Evolutionary conservation across 2,797 vertebrate species (phyloP).

Genomic region (Podargus strigoides): DNA sequence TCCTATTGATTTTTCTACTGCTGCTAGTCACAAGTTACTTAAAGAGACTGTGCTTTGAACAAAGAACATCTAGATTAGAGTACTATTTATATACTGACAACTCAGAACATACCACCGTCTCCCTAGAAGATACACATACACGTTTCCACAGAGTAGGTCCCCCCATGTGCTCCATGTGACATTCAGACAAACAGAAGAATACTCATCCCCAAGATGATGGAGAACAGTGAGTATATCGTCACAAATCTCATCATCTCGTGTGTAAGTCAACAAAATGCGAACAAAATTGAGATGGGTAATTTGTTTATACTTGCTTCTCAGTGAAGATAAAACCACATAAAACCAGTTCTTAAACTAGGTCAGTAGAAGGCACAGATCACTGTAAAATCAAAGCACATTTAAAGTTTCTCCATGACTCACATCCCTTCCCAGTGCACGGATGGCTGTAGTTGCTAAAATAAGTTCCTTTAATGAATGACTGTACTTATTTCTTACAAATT

Average conservation of each 20-base stretch:
- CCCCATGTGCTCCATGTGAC: not conserved
- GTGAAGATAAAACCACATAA: constrained; percentile 9
- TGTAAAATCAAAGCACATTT: constrained; percentile 19
- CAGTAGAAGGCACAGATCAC: not conserved
- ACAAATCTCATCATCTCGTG: not conserved
- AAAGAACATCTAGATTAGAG: not conserved
- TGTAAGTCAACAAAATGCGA: constrained; percentile 42
- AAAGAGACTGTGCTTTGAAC: not conserved
- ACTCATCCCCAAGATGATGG: not conserved
- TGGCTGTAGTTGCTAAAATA: not conserved
- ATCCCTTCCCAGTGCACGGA: not conserved
- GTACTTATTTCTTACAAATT: not conserved
- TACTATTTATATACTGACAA: not conserved
- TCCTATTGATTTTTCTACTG: not conserved
- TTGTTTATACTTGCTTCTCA: constrained; percentile 24
- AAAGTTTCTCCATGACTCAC: not conserved
- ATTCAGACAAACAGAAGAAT: not conserved
- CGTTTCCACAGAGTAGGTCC: not conserved
- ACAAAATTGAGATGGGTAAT: constrained; percentile 29
- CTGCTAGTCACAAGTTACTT: not conserved
- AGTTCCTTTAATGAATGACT: not conserved
- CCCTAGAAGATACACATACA: not conserved
- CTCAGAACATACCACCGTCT: not conserved
- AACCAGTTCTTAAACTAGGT: constrained; percentile 21
- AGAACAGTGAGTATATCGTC: not conserved